phyloP scores from a whole-genome alignment of 2,797 vertebrate genomes.

The Salarias fasciatus region DNA sequence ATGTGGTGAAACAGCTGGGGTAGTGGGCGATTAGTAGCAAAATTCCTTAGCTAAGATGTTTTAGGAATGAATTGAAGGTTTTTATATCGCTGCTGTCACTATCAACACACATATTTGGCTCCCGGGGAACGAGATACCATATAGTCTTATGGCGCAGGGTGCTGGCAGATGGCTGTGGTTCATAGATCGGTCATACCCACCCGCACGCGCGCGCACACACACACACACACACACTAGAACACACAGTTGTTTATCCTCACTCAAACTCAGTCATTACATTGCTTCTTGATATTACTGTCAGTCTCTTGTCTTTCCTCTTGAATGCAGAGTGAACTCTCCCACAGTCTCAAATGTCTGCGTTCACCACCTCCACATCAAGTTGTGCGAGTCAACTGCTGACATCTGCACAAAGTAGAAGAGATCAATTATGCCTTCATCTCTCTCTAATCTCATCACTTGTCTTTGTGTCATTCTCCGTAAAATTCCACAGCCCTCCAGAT shows the following conservation, averaged over 20 bases:
- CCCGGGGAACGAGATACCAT: slow-evolving; percentile 57
- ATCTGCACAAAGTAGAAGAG: slow-evolving; percentile 24
- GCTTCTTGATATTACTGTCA: slow-evolving; percentile 29
- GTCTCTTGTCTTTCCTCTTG: slow-evolving; percentile 10
- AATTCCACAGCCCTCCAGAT: slow-evolving; percentile 63
- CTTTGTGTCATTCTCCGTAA: slow-evolving; percentile 41
- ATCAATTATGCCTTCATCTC: slow-evolving; percentile 41
- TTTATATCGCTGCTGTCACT: slow-evolving; percentile 37
- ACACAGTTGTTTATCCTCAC: slow-evolving; percentile 16
- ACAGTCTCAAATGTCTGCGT: slow-evolving; percentile 13
- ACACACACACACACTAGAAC: slow-evolving; percentile 17
- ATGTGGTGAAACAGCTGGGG: slow-evolving; percentile 12
- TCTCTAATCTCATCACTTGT: slow-evolving; percentile 10
- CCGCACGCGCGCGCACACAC: slow-evolving; percentile 12
- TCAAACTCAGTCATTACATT: slow-evolving; percentile 36
- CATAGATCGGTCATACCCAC: slow-evolving; percentile 58
- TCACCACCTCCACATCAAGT: slow-evolving; percentile 24
- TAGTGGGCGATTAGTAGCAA: background rate
- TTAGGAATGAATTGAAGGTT: slow-evolving; percentile 45
- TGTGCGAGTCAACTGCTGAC: slow-evolving; percentile 35
- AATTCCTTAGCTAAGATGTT: slow-evolving; percentile 16
- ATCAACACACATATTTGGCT: slow-evolving; percentile 33
- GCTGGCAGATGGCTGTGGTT: slow-evolving; percentile 71
- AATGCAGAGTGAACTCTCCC: slow-evolving; percentile 29
- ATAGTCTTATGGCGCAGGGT: slow-evolving; percentile 55